Evolutionary conservation across 2,797 vertebrate genomes (phyloP).

Genomic region (Halcyon smyrnensis): DNA sequence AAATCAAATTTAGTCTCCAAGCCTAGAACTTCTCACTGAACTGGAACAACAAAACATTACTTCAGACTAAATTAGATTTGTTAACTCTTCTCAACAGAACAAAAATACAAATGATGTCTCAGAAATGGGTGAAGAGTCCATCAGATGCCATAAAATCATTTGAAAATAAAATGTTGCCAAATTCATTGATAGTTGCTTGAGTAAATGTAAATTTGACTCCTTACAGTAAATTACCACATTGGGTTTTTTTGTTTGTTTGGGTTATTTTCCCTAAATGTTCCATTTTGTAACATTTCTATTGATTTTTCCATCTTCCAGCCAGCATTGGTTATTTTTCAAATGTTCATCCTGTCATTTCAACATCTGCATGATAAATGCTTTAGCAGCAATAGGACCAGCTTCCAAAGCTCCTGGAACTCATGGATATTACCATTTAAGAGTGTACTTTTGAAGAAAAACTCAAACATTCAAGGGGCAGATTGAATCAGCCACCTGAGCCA

Average conservation of each 20-base stretch:
- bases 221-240: not conserved
- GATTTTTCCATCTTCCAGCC: not conserved
- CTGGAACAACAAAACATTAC: not conserved
- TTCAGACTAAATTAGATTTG: not conserved
- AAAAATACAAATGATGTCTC: not conserved
- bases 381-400: not conserved
- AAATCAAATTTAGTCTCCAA: conserved; percentile 1
- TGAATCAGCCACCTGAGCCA: not conserved
- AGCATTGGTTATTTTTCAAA: not conserved
- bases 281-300: not conserved
- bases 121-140: not conserved
- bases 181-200: not conserved
- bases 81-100: not conserved
- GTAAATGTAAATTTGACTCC: not conserved
- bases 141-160: not conserved
- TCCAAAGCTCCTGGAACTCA: not conserved
- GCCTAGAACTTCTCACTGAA: not conserved
- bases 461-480: not conserved
- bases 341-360: not conserved
- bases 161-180: not conserved
- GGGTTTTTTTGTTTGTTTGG: too few relatives aligned
- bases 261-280: too few relatives aligned
- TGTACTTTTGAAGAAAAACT: not conserved
- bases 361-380: not conserved
- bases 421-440: not conserved